These are phyloP conservation scores for Trichomalopsis sarcophagae DNA, from an alignment of 1,140 invertebrate genomes.

Conservation along the genomic window DNA sequence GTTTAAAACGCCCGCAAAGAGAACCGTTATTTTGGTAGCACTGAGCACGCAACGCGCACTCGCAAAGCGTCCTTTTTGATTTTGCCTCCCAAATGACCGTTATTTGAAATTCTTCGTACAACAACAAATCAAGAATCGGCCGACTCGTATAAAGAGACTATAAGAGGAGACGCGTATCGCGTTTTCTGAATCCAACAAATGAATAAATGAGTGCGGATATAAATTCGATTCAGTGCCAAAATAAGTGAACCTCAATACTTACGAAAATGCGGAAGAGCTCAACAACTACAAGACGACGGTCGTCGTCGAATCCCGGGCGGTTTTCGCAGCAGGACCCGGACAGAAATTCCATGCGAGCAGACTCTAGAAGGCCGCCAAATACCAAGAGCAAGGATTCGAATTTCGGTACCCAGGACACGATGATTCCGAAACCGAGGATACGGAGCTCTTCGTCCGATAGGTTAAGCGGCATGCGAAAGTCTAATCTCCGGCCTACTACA, in stretches of 20 bases:
- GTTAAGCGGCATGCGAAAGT: constrained; percentile 54
- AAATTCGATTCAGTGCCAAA: not conserved
- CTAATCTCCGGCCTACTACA: constrained; percentile 58
- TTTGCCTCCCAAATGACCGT: not conserved
- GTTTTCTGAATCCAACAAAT: not conserved
- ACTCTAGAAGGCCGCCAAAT: constrained; percentile 52
- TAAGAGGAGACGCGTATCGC: not conserved
- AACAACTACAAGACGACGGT: constrained; percentile 50
- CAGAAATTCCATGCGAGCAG: constrained; percentile 52
- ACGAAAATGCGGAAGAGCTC: constrained; percentile 57
- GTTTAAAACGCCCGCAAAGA: no score
- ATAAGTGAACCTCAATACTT: not conserved
- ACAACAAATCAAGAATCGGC: not conserved
- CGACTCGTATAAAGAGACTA: not conserved
- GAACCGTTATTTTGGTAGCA: constrained; percentile 14
- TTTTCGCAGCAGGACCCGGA: constrained; percentile 60
- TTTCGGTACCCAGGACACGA: constrained; percentile 54
- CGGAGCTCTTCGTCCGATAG: constrained; percentile 61
- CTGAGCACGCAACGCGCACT: not conserved
- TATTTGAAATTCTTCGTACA: constrained; percentile 8
- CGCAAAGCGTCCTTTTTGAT: not conserved
- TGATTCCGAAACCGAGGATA: constrained; percentile 63
- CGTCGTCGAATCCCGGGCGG: constrained; percentile 62
- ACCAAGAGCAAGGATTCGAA: constrained; percentile 53
- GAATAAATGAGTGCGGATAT: constrained; percentile 6